Evolutionary conservation across 2,888 invertebrate genomes (phyloP), one percentile per base, ranked within the genome.

Genomic region (Pharmacophagus antenor): DNA sequence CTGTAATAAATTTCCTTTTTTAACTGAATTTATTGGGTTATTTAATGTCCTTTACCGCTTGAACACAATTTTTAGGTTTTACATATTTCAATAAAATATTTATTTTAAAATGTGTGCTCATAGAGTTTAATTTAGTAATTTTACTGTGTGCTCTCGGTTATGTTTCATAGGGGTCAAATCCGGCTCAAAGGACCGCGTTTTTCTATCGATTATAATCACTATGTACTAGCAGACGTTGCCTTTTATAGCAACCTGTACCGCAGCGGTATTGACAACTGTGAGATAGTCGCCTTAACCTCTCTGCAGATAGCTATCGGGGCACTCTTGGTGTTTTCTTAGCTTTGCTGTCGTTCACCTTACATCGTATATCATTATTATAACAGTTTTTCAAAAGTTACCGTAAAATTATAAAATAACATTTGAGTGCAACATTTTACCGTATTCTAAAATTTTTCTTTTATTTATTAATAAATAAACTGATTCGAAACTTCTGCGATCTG

Each of bases 221-320:
- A 70, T 70, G 73, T 75, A 72, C 79, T 80, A 65, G 75, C 72
- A 72, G 76, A 76, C 73, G 74, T 69, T 74, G 70, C 89, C 89
- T 76, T 89, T 77, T 89, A 89, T 71, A 89, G 88, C 71, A 89
- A 80, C 85, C 77, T 83, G 88, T 67, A 72, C 69, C 63, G 76
- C 71, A n/a, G 69, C 75, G 73, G 75, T 77, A 83, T 82, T 85
- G 85, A 88, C 88, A 84, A 84, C 87, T 89, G 86, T 88, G 88
- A 84, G 87, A 87, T 88, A 84, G 79, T 79, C 76, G 71, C 74
- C 79, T 75, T 76, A 79, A 17, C 66, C 72, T 69, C 71, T 71
- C 71, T 68, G 68, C 18, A 74, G 81, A 85, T 84, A 82, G 77
- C 79, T 82, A 85, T 84, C 81, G 65, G 3, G 15, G 67, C 75